A percentile compares a stretch with the other conserved stretches of the same genome.
phyloP scores from a whole-genome alignment of 1,140 invertebrate species.

The Andrena cerasifolii region DNA sequence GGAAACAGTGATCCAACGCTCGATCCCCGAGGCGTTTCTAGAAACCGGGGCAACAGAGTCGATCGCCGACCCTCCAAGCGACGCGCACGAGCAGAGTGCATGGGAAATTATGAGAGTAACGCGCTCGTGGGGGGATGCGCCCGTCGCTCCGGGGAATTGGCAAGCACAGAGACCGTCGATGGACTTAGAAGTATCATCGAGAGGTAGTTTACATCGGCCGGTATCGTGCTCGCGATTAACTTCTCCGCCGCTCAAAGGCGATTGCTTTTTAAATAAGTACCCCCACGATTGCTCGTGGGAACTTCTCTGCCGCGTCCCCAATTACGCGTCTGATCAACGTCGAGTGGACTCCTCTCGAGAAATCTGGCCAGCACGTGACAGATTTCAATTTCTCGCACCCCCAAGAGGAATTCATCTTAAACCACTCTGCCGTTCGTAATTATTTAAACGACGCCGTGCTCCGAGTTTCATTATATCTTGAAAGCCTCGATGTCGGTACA shows the following conservation, averaged over 20 bases:
- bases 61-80: constrained; percentile 1
- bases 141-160: constrained; percentile 75
- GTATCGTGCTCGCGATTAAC: constrained; percentile 73
- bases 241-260: constrained; percentile 69
- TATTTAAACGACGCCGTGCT: no score
- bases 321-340: not conserved
- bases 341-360: constrained; percentile 17
- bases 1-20: not conserved
- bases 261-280: constrained; percentile 74
- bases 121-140: constrained; percentile 60
- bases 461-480: no score
- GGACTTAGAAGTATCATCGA: constrained; percentile 74
- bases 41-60: not conserved
- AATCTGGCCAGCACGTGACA: constrained; percentile 10
- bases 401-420: no score
- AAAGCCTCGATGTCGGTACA: no score
- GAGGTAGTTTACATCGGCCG: constrained; percentile 77
- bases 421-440: no score
- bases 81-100: constrained; percentile 30
- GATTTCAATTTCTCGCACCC: not conserved
- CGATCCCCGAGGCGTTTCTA: not conserved
- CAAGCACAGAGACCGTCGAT: constrained; percentile 66
- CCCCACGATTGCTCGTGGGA: constrained; percentile 68
- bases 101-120: constrained; percentile 65
- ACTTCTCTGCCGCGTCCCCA: constrained; percentile 31